phyloP scores from a whole-genome alignment of 1,140 invertebrate species.

The Drosophila baimaii region DNA sequence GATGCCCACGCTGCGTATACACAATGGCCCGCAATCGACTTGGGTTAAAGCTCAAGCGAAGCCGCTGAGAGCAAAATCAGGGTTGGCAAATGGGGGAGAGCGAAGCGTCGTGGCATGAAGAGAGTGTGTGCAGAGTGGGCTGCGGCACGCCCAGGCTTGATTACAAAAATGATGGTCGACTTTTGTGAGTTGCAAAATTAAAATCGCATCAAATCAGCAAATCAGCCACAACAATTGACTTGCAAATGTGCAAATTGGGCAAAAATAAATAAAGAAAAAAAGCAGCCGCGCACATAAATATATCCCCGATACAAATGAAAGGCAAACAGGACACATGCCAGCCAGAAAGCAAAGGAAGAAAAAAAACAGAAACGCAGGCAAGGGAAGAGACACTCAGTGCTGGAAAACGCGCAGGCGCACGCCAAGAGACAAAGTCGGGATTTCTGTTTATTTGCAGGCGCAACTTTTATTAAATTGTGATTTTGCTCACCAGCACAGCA shows the following conservation, averaged over 20 bases:
- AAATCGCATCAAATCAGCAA: conserved; percentile 59
- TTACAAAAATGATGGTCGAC: conserved; percentile 42
- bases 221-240: conserved; percentile 60
- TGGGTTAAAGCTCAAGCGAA: conserved; percentile 43
- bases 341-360: conserved; percentile 6
- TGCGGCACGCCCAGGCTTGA: conserved; percentile 47
- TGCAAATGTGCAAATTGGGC: conserved; percentile 53
- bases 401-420: conserved; percentile 52
- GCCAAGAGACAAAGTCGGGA: conserved; percentile 42
- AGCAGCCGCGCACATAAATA: conserved; percentile 9
- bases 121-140: conserved; percentile 26
- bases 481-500: conserved; percentile 61
- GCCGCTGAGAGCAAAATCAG: conserved; percentile 13
- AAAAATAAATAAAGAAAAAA: conserved; percentile 12
- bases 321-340: conserved; percentile 38
- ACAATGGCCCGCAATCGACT: conserved; percentile 56
- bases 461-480: conserved; percentile 82
- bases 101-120: background rate
- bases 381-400: conserved; percentile 34
- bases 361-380: background rate
- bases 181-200: conserved; percentile 49
- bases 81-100: background rate
- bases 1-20: conserved; percentile 69
- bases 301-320: conserved; percentile 42
- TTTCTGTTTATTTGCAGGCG: conserved; percentile 79